These are phyloP conservation scores for Heliocidaris erythrogramma DNA, from an alignment of 35 echinoderm and acorn worm genomes.

Conservation along the genomic window DNA sequence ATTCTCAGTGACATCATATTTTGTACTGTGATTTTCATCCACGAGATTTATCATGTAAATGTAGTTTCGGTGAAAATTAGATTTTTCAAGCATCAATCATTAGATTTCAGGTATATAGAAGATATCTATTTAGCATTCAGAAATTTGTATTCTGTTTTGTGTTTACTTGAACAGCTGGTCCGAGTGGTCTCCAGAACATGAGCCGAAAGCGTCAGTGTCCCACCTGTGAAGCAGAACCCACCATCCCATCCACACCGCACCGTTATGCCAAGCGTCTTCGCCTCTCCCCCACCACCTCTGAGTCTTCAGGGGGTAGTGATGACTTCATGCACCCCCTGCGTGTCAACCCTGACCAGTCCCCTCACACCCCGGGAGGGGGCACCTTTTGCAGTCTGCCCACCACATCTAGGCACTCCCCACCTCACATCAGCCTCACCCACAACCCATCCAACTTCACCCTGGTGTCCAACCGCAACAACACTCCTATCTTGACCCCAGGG, in stretches of 20 bases:
- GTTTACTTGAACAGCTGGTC: slow-evolving; percentile 51
- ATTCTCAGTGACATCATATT: no score
- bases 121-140: no score
- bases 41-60: no score
- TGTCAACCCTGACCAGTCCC: slow-evolving; percentile 35
- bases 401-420: slow-evolving; percentile 64
- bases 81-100: no score
- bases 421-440: slow-evolving; percentile 36
- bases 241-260: slow-evolving; percentile 28
- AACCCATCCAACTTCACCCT: slow-evolving; percentile 54
- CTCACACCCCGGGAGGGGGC: slow-evolving; percentile 44
- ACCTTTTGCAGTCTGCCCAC: slow-evolving; percentile 39
- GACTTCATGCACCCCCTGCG: slow-evolving; percentile 19
- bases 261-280: not conserved
- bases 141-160: not conserved
- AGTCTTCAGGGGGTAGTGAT: slow-evolving; percentile 35
- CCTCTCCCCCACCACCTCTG: slow-evolving; percentile 46
- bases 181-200: slow-evolving; percentile 67
- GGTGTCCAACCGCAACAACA: slow-evolving; percentile 50
- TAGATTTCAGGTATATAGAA: no score
- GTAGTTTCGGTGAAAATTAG: no score
- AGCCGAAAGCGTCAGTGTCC: slow-evolving; percentile 74
- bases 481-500: slow-evolving; percentile 45
- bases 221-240: slow-evolving; percentile 57
- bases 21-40: no score